Evolutionary conservation across 2,113 vertebrate genomes (phyloP), one percentile per base, ranked within the genome.

Genomic region (Notothenia coriiceps): DNA sequence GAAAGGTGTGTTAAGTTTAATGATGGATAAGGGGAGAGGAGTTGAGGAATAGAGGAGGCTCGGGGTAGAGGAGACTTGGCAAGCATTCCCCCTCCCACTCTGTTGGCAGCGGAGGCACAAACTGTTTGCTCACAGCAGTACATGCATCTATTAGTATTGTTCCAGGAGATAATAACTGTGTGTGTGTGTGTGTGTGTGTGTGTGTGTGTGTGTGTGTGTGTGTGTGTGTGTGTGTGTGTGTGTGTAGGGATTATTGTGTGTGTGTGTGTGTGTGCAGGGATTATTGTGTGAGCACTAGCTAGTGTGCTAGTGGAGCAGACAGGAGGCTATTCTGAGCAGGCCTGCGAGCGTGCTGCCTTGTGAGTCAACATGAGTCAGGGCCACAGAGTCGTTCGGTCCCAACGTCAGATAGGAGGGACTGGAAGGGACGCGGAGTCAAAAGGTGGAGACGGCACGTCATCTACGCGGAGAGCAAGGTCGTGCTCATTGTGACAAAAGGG

Each of bases 61-160:
- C 77, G 64, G 72, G 82, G 65, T 81, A 82, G 84, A 71, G 68
- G 79, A 90, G 91, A 86, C 83, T 94, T 94, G 93, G 92, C 92
- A 93, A 86, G 83, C 64, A 2, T 56, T 88, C 78, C 60, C 84
- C 83, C 84, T 90, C 91, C 90, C 86, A 92, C 92, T 88, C 79
- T 68, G 85, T 86, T 93, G 93, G 92, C 93, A 91, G 82, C 77
- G 52, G 76, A 68, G 84, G 55, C 84, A 78, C 88, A 89, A 90
- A 91, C 90, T 86, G 91, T 94, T 93, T 91, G 89, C 92, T 94
- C 93, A 90, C 92, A 93, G 91, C 93, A 86, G 88, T 92, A 92
- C 92, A 94, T 86, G 88, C 89, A 91, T 92, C 90, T 86, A 93
- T 94, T 93, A 94, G 93, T 72, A 94, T 92, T 94, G 93, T 93